Base-by-base conservation (phyloP, 2,113 vertebrate species). In the Orcinus orca region DNA sequence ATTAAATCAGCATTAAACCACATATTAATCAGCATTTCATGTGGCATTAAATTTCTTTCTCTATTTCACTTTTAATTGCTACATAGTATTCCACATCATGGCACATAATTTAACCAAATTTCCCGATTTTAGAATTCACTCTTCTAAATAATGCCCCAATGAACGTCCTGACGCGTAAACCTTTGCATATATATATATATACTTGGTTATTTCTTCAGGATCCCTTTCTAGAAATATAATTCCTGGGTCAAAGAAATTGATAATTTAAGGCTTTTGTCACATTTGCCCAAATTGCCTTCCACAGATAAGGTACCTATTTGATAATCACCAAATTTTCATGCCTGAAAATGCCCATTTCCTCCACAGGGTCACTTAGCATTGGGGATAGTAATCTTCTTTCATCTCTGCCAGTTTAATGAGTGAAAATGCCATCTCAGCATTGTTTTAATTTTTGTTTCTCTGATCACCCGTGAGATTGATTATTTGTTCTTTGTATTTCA, bases 361-460 rank as follows among this genome's bases (percentile, higher is more conserved):
- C 38, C 87, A 29, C 17, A 33, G 2, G 0, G 9, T 89, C 25
- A 36, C 68, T 62, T 85, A 55, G 50, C 84, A 79, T 2, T 67
- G 8, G 9, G 71, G 2, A 55, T 79, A 18, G n/a, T 20, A 73
- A 63, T 44, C 15, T 44, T 68, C 31, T 63, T 41, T 94, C 33
- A 41, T 67, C 50, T 44, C 12, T 91, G 65, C 23, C 76, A 88
- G 20, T 41, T 58, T 73, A 73, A 13, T 55, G 55, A 25, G 47
- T 68, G 38, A 95, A 73, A 55, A 47, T 62, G 47, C 38, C n/a
- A 4, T 31, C 53, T 70, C n/a, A 2, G 60, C 36, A n/a, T 41
- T 70, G 31, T 26, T 93, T 90, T 50, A 33, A 62, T 60, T 88
- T 97, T 53, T 77, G 41, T 47, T 92, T 93, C 38, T 89, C 83